Evolutionary conservation across 2,888 invertebrate genomes (phyloP).

Genomic region (Dyspetes luteomarginatus): DNA sequence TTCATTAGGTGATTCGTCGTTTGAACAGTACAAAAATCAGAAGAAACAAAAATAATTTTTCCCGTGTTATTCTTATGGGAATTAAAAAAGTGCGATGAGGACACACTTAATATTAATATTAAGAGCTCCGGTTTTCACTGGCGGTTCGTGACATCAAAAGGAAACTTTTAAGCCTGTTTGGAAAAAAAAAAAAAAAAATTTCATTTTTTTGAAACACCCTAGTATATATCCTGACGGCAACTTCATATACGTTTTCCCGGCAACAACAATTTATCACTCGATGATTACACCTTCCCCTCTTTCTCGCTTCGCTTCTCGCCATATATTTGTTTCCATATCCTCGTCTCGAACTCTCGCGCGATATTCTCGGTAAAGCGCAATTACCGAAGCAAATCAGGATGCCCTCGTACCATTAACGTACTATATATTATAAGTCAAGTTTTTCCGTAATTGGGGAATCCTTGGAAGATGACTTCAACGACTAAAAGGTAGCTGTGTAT

Average conservation of each 20-base stretch:
- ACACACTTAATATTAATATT: no score
- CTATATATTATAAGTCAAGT: constrained; percentile 20
- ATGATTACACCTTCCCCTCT: constrained; percentile 53
- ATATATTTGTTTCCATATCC: neutral
- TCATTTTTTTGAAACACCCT: no score
- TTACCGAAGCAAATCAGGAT: constrained; percentile 60
- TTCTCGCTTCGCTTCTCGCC: constrained; percentile 17
- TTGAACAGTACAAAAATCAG: no score
- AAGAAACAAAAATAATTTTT: no score
- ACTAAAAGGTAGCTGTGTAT: neutral
- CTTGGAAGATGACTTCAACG: no score
- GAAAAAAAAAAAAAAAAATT: no score
- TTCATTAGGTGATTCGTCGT: no score
- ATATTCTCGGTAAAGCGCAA: constrained; percentile 56
- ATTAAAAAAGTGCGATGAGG: no score
- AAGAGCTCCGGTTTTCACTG: no score
- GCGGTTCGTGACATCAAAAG: no score
- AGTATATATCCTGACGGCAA: constrained; percentile 59
- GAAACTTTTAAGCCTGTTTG: no score
- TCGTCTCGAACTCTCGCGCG: constrained; percentile 30
- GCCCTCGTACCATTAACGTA: constrained; percentile 5
- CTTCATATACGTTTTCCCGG: constrained; percentile 63
- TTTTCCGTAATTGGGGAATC: constrained; percentile 58
- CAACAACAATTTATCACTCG: constrained; percentile 66
- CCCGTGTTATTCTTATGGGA: no score